phyloP scores from a whole-genome alignment of 2,113 vertebrate genomes.

The Arizona elegans region DNA sequence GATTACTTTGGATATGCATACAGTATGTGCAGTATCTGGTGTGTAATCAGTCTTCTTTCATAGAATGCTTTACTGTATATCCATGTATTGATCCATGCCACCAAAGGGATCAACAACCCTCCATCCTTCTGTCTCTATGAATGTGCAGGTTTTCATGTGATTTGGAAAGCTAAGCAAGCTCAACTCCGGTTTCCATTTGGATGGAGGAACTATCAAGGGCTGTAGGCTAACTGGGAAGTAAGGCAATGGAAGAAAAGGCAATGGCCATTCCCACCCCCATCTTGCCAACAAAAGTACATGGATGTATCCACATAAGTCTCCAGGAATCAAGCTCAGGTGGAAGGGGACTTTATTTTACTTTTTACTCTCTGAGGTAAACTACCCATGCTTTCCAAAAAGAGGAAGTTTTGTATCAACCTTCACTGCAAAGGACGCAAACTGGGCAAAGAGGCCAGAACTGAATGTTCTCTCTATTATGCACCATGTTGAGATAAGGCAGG shows the following conservation, averaged over 20 bases:
- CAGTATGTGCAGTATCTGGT: background rate
- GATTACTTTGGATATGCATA: background rate
- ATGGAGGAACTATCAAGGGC: background rate
- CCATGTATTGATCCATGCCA: background rate
- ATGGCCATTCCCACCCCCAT: background rate
- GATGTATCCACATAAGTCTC: background rate
- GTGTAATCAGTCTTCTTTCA: background rate
- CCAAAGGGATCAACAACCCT: rapidly evolving
- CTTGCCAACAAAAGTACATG: background rate
- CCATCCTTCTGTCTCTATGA: constrained; percentile 10
- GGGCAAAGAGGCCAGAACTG: background rate
- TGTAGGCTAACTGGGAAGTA: background rate
- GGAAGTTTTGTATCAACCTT: background rate
- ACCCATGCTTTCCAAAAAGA: constrained; percentile 22
- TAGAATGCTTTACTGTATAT: background rate
- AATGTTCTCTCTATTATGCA: rapidly evolving
- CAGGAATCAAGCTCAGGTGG: background rate
- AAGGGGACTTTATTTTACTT: background rate
- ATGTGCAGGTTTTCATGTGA: constrained; percentile 36
- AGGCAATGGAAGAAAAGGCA: background rate
- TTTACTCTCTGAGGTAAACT: background rate
- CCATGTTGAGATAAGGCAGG: background rate
- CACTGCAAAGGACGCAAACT: background rate
- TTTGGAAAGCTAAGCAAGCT: background rate
- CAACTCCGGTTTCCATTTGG: background rate